Evolutionary conservation across 2,888 invertebrate species (phyloP), one percentile per base, ranked within the genome.

Genomic region (Macropis europaea): DNA sequence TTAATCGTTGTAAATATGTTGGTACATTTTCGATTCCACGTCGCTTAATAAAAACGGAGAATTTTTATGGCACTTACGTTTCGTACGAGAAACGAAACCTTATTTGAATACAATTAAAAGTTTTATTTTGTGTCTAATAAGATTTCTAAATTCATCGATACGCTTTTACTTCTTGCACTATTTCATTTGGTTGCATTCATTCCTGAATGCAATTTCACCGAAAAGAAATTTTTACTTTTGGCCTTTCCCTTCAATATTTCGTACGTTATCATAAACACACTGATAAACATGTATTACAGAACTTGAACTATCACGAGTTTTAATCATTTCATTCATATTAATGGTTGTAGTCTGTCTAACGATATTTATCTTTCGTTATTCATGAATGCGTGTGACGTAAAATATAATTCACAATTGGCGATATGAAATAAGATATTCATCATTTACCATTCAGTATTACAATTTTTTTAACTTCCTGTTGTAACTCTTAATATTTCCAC

Each of bases 81-180:
- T 38, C 9, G 38, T n/a, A 17, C 26, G 11, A 1, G 13, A 34
- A 53, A 9, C 11, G 9, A n/a, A n/a, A n/a, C n/a, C n/a, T n/a
- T n/a, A n/a, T n/a, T n/a, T n/a, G n/a, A n/a, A n/a, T n/a, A n/a
- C 5, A 15, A 43, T 53, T 34, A 30, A 48, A 7, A 7, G 9
- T 5, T 50, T 15, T 7, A 28, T 15, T 26, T 40, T 11, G 45
- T 53, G 32, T 17, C 19, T 17, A 61, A 47, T 32, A 17, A 50
- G 11, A 17, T 64, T n/a, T 60, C 60, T 38, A 54, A 38, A 56
- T 34, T 59, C 40, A 36, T 59, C 34, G 62, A 66, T 38, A 24
- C 66, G 52, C 52, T 62, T 36, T 61, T 66, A 52, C 52, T 66
- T 66, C 36, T 52, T 52, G 61, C 42, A 38, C 17, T 45, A 57